A percentile compares a stretch with the other conserved stretches of the same genome.
Evolutionary conservation across 2,888 invertebrate genomes (phyloP).

Genomic region (Muscina levida): DNA sequence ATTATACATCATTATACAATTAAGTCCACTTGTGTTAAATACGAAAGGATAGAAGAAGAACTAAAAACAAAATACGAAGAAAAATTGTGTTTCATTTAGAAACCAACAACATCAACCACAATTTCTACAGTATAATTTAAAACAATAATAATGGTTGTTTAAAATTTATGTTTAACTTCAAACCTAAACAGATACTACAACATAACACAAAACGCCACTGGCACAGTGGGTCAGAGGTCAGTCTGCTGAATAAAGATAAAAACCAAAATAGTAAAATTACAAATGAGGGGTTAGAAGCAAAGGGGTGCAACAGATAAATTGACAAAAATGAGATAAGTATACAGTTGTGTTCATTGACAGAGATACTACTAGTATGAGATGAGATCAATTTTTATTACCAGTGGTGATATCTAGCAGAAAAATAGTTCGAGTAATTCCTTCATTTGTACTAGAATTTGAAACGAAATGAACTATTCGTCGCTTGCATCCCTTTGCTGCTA

Average conservation of each 20-base stretch:
- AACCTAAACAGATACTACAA: neutral
- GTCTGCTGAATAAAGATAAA: no score
- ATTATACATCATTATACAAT: constrained; percentile 71
- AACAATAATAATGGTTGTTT: neutral
- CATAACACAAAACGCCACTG: neutral
- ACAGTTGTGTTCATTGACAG: no score
- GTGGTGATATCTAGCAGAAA: no score
- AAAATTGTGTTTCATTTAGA: neutral
- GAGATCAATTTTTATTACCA: no score
- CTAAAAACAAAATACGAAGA: constrained; percentile 21
- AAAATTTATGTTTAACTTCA: constrained; percentile 11
- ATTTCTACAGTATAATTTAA: constrained; percentile 11
- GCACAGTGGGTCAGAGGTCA: neutral
- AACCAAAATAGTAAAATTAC: no score
- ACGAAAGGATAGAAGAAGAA: constrained; percentile 5
- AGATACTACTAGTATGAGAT: no score
- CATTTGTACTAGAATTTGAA: no score
- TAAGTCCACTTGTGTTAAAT: constrained; percentile 41
- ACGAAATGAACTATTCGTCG: no score
- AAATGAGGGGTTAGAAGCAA: neutral
- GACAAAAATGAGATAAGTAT: no score
- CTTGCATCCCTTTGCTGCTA: no score
- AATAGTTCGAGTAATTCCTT: no score
- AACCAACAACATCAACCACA: neutral
- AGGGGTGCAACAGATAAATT: neutral